phyloP scores from a whole-genome alignment of 1,140 invertebrate species.

The Hypothenemus hampei region DNA sequence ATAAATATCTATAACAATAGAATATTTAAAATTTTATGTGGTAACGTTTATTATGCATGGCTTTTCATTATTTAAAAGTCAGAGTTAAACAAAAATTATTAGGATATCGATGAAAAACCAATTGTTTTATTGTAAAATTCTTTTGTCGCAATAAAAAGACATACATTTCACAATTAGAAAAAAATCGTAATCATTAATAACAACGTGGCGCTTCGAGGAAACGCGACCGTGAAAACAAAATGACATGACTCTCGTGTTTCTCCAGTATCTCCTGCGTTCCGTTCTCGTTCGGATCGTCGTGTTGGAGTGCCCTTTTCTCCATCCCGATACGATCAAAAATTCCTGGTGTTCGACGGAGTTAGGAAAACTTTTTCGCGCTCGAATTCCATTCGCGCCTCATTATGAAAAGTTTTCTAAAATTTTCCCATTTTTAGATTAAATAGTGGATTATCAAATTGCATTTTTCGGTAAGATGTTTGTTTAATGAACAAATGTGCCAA shows the following conservation, averaged over 20 bases:
- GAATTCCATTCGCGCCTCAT: neutral
- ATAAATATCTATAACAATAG: too few species aligned
- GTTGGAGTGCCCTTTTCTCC: slow-evolving; percentile 1
- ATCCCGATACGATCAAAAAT: neutral
- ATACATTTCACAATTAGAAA: neutral
- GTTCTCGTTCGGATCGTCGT: slow-evolving; percentile 5
- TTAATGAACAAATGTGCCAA: too few species aligned
- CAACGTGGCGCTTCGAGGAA: slow-evolving; percentile 12
- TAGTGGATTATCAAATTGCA: neutral
- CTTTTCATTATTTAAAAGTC: too few species aligned
- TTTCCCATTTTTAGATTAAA: neutral
- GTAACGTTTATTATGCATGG: too few species aligned
- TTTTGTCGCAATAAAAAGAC: too few species aligned
- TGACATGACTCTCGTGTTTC: slow-evolving; percentile 10
- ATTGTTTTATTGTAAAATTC: too few species aligned
- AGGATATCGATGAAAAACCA: too few species aligned
- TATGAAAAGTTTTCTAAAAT: neutral
- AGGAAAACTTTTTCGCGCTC: neutral
- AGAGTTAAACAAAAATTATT: too few species aligned
- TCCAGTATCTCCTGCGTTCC: slow-evolving; percentile 16
- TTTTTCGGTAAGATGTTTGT: too few species aligned
- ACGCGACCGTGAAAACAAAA: slow-evolving; percentile 21
- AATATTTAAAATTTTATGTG: too few species aligned
- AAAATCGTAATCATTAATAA: slow-evolving; percentile 17
- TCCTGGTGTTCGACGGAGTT: neutral